These are phyloP conservation scores for Phocoena phocoena DNA, from an alignment of 2,113 vertebrate species.

Conservation along the genomic window DNA sequence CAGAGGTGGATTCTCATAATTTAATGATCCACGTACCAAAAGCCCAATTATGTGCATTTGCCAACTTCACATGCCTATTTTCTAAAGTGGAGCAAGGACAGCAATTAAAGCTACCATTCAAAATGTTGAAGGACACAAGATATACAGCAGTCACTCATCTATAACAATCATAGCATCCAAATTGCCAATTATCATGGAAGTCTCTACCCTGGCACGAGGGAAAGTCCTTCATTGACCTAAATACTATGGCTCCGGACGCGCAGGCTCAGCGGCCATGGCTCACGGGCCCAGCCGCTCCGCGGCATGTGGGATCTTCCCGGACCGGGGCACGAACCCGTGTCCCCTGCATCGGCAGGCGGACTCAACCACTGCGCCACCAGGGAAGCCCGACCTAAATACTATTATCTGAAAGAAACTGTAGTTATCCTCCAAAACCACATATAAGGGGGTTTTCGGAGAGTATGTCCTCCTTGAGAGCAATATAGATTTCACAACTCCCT, in stretches of 20 bases:
- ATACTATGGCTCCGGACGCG: too few species aligned
- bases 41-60: not conserved
- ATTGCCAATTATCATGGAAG: not conserved
- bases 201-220: not conserved
- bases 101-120: not conserved
- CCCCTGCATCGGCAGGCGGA: too few species aligned
- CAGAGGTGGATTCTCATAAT: not conserved
- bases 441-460: not conserved
- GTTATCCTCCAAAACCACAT: not conserved
- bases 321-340: too few species aligned
- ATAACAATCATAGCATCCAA: not conserved
- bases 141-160: not conserved
- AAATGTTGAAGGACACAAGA: not conserved
- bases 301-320: too few species aligned
- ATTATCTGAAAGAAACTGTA: not conserved
- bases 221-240: not conserved
- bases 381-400: too few species aligned
- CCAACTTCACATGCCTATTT: not conserved
- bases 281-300: too few species aligned
- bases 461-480: not conserved
- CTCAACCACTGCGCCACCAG: too few species aligned
- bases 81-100: not conserved
- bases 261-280: too few species aligned
- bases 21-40: not conserved
- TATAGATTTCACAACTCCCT: not conserved